These are phyloP conservation scores for Lasiurus borealis DNA, from an alignment of 2,113 vertebrate genomes.

Conservation along the genomic window DNA sequence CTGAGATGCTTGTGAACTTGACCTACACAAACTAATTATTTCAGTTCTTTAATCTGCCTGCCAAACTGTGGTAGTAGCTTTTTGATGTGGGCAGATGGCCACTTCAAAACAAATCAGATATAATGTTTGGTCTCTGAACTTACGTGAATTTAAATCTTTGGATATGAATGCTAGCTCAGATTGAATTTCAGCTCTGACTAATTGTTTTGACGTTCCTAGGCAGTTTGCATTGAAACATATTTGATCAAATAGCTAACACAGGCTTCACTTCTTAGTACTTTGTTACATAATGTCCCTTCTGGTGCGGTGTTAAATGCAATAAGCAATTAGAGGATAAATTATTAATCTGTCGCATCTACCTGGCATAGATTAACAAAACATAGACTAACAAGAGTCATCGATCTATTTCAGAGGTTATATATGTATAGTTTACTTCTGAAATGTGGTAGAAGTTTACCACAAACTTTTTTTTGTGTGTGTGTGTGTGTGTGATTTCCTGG, in stretches of 20 bases:
- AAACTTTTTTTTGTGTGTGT: background rate
- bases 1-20: background rate
- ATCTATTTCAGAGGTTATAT: background rate
- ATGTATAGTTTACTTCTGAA: background rate
- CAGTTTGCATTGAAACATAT: background rate
- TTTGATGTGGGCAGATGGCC: constrained; percentile 45
- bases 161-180: constrained; percentile 40
- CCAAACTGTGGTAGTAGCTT: background rate
- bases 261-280: background rate
- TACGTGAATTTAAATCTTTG: constrained; percentile 21
- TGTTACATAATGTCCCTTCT: background rate
- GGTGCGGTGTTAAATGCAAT: constrained; percentile 18
- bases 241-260: constrained; percentile 24
- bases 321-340: background rate
- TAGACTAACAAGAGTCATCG: background rate
- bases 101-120: constrained; percentile 61
- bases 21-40: background rate
- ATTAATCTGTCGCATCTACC: background rate
- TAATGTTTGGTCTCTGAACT: background rate
- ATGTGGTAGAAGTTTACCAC: background rate
- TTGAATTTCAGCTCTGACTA: constrained; percentile 3
- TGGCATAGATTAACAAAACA: background rate
- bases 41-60: constrained; percentile 39
- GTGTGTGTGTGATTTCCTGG: background rate
- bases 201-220: constrained; percentile 11